Evolutionary conservation across 1,140 invertebrate species (phyloP).

Genomic region (Berghia stephanieae): DNA sequence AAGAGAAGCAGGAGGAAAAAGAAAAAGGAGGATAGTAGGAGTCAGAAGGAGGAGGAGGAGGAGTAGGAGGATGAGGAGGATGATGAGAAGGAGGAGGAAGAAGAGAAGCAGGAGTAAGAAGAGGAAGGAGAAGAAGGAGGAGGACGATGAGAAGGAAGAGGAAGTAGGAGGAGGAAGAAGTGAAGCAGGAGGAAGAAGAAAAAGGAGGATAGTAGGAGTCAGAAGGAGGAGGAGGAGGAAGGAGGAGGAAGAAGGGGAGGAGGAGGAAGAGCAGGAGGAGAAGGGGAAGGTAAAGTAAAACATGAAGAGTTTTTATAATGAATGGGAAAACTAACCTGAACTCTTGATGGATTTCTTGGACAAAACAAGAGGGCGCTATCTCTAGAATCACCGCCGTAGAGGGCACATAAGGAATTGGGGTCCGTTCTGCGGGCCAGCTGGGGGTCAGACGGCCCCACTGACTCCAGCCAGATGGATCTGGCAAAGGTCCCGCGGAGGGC

Average conservation of each 20-base stretch:
- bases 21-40: background rate
- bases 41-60: no score
- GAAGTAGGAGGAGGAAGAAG: background rate
- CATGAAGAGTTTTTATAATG: no score
- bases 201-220: background rate
- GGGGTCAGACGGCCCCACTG: conserved; percentile 60
- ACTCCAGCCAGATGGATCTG: conserved; percentile 57
- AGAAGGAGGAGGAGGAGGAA: no score
- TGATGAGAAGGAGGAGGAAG: no score
- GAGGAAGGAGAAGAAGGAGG: background rate
- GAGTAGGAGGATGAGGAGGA: no score
- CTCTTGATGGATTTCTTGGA: conserved; percentile 47
- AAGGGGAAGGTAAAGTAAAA: no score
- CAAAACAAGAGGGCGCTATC: conserved; percentile 58
- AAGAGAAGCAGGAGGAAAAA: background rate
- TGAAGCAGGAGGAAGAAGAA: background rate
- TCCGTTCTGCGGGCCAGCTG: conserved; percentile 57
- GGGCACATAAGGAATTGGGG: conserved; percentile 61
- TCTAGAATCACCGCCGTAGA: conserved; percentile 55
- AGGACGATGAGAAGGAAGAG: background rate
- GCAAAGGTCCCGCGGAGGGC: conserved; percentile 57
- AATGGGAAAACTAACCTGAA: no score
- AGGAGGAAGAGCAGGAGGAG: no score
- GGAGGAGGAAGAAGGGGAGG: no score
- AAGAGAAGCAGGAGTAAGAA: background rate